Evolutionary conservation across 1,140 invertebrate species (phyloP), one percentile per base, ranked within the genome.

Genomic region (Drosophila subpulchrella): DNA sequence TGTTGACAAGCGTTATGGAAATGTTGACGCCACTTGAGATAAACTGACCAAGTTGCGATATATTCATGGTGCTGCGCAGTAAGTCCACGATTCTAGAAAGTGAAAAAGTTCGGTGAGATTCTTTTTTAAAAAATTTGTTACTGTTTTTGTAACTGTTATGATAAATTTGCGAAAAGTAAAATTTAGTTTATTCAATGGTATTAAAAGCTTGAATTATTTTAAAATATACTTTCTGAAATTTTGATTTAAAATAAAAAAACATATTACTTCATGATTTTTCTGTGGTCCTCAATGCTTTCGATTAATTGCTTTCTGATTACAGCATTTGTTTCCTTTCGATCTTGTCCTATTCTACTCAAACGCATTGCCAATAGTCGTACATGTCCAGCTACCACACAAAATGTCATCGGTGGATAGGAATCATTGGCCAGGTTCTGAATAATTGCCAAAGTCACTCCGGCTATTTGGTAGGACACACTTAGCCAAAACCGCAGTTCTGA

Each of bases 381-480:
- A 42, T 85, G 81, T 4, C 77, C 81, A 6, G 67, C 68, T 1
- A 85, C 51, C 36, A 85, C 48, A 32, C 81, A 85, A 7, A 85
- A 63, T 1, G 63, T 78, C 56, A 84, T 77, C 8, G 81, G 77
- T 6, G 70, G 55, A 48, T 74, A 75, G 5, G 66, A 74, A 41
- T 85, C 81, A 11, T 84, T 85, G 30, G 65, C 68, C 13, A 84
- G 34, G 38, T 81, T 85, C 41, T 78, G 63, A 0, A 83, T 5
- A 8, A 80, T 77, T 7, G 61, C 51, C 38, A 78, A 32, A 6
- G 48, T 56, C 11, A 79, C 62, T 1, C 81, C 81, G 0, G 36
- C 60, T n/a, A 73, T 60, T 27, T 85, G 81, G 47, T 84, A 85
- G 2, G 10, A 30, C 2, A 85, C 51, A 50, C 74, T 76, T 0